These are phyloP conservation scores for Mallotus villosus DNA, from an alignment of 2,797 vertebrate genomes.

Conservation along the genomic window DNA sequence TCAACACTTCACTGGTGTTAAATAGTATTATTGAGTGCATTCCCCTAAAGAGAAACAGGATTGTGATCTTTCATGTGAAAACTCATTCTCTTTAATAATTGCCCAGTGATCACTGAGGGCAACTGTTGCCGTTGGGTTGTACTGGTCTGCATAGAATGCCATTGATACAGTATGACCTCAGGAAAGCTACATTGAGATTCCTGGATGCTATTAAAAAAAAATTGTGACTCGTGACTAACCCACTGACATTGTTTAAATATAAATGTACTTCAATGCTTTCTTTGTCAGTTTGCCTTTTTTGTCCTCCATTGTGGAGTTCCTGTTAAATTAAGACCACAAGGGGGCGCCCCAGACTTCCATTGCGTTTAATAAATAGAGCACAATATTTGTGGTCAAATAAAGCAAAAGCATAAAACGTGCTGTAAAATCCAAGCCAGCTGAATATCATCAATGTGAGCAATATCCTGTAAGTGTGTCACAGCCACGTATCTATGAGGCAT, in stretches of 20 bases:
- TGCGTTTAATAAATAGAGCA: background rate
- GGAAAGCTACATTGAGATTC: background rate
- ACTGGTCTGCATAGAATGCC: constrained; percentile 25
- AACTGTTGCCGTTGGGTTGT: constrained; percentile 8
- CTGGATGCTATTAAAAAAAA: background rate
- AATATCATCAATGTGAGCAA: constrained; percentile 28
- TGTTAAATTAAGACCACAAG: background rate
- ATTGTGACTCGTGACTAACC: constrained; percentile 31
- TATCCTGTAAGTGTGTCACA: constrained; percentile 46
- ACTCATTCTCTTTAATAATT: background rate
- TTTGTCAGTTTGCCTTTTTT: constrained; percentile 8
- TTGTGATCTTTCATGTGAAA: background rate
- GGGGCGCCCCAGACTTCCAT: background rate
- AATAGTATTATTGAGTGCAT: background rate
- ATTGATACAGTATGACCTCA: background rate
- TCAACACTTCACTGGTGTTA: background rate
- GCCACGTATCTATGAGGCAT: constrained; percentile 23
- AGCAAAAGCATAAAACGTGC: background rate
- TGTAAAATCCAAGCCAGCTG: constrained; percentile 20
- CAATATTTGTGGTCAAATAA: background rate
- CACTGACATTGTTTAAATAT: constrained; percentile 17
- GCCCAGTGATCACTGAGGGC: background rate
- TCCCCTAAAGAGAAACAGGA: background rate
- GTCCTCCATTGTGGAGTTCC: background rate
- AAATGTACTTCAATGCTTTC: constrained; percentile 14